Base-by-base conservation (phyloP, 2,797 vertebrate genomes). In the Poecilia velifera region DNA sequence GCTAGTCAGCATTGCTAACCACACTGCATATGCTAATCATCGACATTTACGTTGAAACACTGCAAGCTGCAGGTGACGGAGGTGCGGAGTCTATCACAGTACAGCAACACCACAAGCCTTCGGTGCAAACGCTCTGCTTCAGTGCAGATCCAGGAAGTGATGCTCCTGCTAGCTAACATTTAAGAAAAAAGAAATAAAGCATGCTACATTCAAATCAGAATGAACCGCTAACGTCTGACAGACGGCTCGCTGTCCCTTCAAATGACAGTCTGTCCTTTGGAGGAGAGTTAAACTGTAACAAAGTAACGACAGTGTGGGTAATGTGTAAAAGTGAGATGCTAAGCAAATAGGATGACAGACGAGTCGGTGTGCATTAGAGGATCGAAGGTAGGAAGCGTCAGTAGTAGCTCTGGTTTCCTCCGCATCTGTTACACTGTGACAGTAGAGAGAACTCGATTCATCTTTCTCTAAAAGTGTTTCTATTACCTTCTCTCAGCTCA, bases 81-180 rank as follows among this genome's bases (percentile, higher is more conserved):
- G 57, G 73, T 77, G 83, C 83, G 51, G 72, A 83, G 57, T 71
- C 59, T 41, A 2, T 76, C 28, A 28, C 57, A 72, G 76, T 62
- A 73, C 25, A 66, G 47, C 6, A 45, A 76, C 6, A 64, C 72
- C 71, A 45, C 75, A 73, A 83, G 76, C 51, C 62, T 71, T 71
- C 71, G 62, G 77, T 6, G 72, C 66, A 66, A 62, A 6, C 62
- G 34, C 31, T 80, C 20, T 46, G 55, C 70, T 74, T 68, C n/a
- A 53, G 75, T 7, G 9, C 9, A 70, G 3, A 51, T 66, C 74
- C 39, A 73, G 43, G 31, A 46, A 82, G 71, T 51, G 53, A n/a
- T 64, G 73, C 18, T 81, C 55, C 73, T 64, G 46, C 46, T 9
- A n/a, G 10, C 20, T 47, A 36, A 74, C 47, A 59, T 80, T 59